These are phyloP conservation scores for Podargus strigoides DNA, from an alignment of 2,797 vertebrate genomes.

Conservation along the genomic window DNA sequence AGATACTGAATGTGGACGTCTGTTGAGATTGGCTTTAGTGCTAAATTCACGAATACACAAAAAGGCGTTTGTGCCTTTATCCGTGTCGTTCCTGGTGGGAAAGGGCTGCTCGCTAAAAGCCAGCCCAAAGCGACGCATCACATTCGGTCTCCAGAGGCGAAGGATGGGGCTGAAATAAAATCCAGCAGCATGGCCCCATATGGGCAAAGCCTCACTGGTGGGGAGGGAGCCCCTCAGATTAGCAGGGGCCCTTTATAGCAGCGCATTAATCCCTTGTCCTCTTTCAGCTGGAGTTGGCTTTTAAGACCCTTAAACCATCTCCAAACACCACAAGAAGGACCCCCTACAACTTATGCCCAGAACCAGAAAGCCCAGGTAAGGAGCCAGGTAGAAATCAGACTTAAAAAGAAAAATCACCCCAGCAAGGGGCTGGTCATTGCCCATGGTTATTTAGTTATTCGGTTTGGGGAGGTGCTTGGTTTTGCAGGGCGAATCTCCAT, in stretches of 20 bases:
- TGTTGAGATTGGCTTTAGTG: background rate
- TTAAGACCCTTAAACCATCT: background rate
- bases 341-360: background rate
- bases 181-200: background rate
- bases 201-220: background rate
- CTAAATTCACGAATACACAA: background rate
- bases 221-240: background rate
- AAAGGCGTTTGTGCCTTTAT: background rate
- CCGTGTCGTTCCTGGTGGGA: fast-evolving
- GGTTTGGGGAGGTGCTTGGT: background rate
- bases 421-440: background rate
- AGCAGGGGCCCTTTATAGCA: background rate
- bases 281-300: background rate
- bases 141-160: background rate
- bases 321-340: background rate
- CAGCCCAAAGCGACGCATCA: background rate
- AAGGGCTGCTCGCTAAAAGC: background rate
- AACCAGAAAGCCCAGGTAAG: background rate
- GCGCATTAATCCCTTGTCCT: background rate
- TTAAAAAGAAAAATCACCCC: background rate
- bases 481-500: background rate
- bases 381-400: background rate
- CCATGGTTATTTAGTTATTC: background rate
- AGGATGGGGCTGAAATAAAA: slow-evolving; percentile 43
- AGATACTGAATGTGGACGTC: background rate